Evolutionary conservation across 2,797 vertebrate species (phyloP), one percentile per base, ranked within the genome.

Genomic region (Holocentrus rufus): DNA sequence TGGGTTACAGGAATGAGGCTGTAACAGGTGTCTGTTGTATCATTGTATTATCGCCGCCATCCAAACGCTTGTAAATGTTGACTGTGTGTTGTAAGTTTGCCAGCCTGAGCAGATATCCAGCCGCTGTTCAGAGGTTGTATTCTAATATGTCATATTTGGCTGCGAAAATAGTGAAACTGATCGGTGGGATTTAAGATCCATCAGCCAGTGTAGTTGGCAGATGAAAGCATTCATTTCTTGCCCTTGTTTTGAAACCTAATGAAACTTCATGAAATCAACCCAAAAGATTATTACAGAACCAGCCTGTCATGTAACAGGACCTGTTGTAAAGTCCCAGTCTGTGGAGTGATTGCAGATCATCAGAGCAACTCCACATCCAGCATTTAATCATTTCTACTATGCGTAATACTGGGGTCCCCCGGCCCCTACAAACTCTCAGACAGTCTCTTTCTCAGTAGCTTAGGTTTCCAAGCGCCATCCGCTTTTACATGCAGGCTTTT

Each of bases 401-500:
- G 72, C 77, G 30, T 79, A 71, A 76, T 79, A 36, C 76, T 62
- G 3, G 31, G 5, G 30, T 42, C 78, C 62, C 57, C 18, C 30
- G 71, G 64, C 83, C 86, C 77, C 70, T 60, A 52, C 77, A 64
- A 61, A 74, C 76, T 54, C 77, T 65, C 73, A 55, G 69, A 72
- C 73, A 34, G 68, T 75, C 76, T 0, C 58, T 81, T 92, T 91
- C 87, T 91, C 91, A 91, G 90, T 85, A 87, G 84, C 84, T 94
- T 89, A 79, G 73, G 74, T 93, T 93, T 92, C 89, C 81, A 66
- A 52, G 80, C 65, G 50, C 79, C 88, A 67, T 86, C 87, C 80
- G 68, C 85, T 80, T 86, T 90, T 90, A 92, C 79, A 85, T 91
- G 87, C 87, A 66, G 73, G 73, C 91, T 93, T 91, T 90, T 93